Percentiles rank a stretch among this genome's conserved stretches.
Conservation (phyloP, 2,797 vertebrate genomes). For the Gila robusta region DNA sequence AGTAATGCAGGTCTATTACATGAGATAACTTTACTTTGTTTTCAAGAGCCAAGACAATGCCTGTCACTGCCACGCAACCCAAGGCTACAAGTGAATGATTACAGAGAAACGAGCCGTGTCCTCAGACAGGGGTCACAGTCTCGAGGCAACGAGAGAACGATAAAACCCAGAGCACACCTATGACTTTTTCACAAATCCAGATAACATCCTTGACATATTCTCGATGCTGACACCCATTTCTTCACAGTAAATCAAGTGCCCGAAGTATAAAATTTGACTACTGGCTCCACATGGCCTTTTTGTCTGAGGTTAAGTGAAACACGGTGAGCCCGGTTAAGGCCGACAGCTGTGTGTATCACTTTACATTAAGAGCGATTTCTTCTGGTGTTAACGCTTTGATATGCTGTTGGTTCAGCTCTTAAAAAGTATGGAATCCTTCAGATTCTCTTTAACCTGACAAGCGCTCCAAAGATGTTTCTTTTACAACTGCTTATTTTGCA, state of each 20-base stretch:
- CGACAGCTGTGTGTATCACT: slow-evolving; percentile 42
- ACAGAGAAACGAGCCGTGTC: slow-evolving; percentile 70
- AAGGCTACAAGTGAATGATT: slow-evolving; percentile 80
- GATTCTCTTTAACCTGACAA: slow-evolving; percentile 19
- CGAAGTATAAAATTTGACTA: slow-evolving; percentile 48
- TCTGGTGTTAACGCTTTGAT: slow-evolving; percentile 41
- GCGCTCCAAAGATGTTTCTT: slow-evolving; percentile 9
- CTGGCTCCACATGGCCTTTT: slow-evolving; percentile 21
- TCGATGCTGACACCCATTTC: slow-evolving; percentile 62
- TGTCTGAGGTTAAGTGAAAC: slow-evolving; percentile 45
- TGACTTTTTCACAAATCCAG: slow-evolving; percentile 34
- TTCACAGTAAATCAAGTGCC: slow-evolving; percentile 54
- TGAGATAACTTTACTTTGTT: slow-evolving; percentile 63
- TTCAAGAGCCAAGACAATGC: slow-evolving; percentile 67
- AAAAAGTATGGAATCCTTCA: slow-evolving; percentile 13
- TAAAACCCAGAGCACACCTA: slow-evolving; percentile 44
- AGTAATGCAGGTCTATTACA: slow-evolving; percentile 42
- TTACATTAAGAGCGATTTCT: slow-evolving; percentile 42
- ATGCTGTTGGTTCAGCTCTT: slow-evolving; percentile 43
- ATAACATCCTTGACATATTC: slow-evolving; percentile 44
- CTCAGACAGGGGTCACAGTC: slow-evolving; percentile 71
- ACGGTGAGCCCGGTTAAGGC: slow-evolving; percentile 18
- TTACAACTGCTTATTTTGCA: slow-evolving; percentile 34
- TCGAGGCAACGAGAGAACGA: slow-evolving; percentile 57
- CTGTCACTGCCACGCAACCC: slow-evolving; percentile 69